These are phyloP conservation scores for Centrocercus urophasianus DNA, from an alignment of 2,113 vertebrate genomes.

Conservation along the genomic window DNA sequence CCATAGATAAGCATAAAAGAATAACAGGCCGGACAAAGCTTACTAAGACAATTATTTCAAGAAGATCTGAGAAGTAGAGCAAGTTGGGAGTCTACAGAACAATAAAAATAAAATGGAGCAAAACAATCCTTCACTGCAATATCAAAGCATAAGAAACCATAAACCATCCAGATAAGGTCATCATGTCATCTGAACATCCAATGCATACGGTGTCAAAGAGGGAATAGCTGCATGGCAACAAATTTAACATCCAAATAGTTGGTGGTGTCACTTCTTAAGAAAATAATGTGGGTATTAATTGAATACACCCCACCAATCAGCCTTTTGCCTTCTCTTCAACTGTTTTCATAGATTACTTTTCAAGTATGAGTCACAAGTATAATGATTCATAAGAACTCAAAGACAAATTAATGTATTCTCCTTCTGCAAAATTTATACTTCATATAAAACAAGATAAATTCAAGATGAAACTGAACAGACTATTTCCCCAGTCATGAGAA, in stretches of 20 bases:
- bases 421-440: neutral
- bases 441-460: neutral
- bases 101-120: neutral
- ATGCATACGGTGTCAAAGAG: neutral
- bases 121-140: neutral
- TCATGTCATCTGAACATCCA: neutral
- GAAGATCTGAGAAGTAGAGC: neutral
- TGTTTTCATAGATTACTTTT: neutral
- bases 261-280: neutral
- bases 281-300: neutral
- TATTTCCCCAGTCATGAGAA: neutral
- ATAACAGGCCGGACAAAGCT: neutral
- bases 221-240: neutral
- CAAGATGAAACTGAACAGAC: neutral
- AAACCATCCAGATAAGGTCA: neutral
- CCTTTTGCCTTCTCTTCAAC: neutral
- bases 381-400: too few species aligned
- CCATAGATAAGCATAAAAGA: neutral
- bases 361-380: neutral
- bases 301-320: neutral
- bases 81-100: neutral
- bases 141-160: neutral
- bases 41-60: neutral
- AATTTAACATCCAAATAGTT: neutral
- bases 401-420: slow-evolving; percentile 8